Evolutionary conservation across 2,113 vertebrate species (phyloP), one percentile per base, ranked within the genome.

Genomic region (Vireo altiloquus): DNA sequence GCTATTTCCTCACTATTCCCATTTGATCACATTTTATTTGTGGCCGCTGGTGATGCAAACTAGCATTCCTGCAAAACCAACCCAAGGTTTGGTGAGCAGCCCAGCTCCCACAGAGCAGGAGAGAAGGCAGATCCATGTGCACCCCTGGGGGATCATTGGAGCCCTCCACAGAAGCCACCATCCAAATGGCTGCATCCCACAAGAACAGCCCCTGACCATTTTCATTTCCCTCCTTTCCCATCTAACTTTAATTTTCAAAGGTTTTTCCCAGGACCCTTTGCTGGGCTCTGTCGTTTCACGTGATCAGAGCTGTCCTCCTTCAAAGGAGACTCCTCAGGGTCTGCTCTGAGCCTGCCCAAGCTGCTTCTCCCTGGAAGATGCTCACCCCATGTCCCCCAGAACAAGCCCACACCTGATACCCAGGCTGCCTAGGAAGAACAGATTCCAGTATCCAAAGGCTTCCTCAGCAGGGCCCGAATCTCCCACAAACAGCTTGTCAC

Each of bases 81-180:
- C 6, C 4, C 2, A 28, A 3, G 21, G 16, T 39, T 57, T 14
- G 31, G 44, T 10, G 44, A 83, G 33, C 39, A 82, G 53, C 64
- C 3, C 49, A 46, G 53, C 31, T 61, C 9, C 21, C 23, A 47
- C 13, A 65, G 33, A 52, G 35, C 27, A 42, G 0, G 2, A 61
- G n/a, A 7, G 8, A 59, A 40, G 33, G 8, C 15, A n/a, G 15
- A 21, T 18, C 30, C 69, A 2, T 0, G 8, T 9, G 33, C 7
- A 13, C 2, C 7, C 11, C 44, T 35, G 2, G 2, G 35, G 6
- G 7, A 27, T 4, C 49, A 6, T 0, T 2, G 20, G 30, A 65
- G n/a, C 28, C 25, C 33, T 33, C 15, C 9, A 6, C 17, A 75
- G 54, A 71, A 9, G 20, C 40, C 49, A 61, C 24, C 31, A 33